Base-by-base conservation (phyloP, 92 coral and sea anemone genomes). In the Montipora capitata region DNA sequence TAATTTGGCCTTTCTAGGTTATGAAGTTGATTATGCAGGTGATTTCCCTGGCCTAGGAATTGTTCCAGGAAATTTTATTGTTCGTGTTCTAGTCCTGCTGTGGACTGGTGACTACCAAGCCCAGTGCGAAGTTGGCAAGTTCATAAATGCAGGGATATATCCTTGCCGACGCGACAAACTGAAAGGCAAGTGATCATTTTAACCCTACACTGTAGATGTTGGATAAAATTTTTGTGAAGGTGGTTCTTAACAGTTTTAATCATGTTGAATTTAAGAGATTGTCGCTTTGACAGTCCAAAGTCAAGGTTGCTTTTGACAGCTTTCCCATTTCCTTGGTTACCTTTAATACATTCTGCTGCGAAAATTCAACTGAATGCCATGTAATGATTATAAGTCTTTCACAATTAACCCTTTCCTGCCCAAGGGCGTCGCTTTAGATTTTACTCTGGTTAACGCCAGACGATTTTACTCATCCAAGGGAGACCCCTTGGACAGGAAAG, bases 101-200 rank as follows among this genome's bases (percentile, higher is more conserved):
- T 68, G 77, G 66, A 81, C 78, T 67, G 86, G 84, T 10, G 90
- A 86, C 64, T 78, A 86, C 72, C 77, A 71, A 62, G 90, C 90
- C 40, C 84, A 77, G 66, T 57, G 90, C 35, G 78, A 86, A 86
- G 71, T 51, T 77, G 84, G 90, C 39, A 86, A 86, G 79, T 77
- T 78, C 43, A 86, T 86, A 52, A 77, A 77, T 42, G 68, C 84
- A 76, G 90, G 85, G 15, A 86, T 77, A 52, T 58, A 51, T 39
- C 90, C 90, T 45, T 86, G 85, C 51, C 79, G 78, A 67, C 65
- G 90, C 59, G 84, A 77, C 69, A 86, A 86, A 86, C 68, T 77
- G 9, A n/a, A 67, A 49, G 87, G 91, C 74, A 52, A 67, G 70
- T 74, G 51, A 1, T 45, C 51, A 45, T 45, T 74, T 10, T 15